Evolutionary conservation across 2,888 invertebrate genomes (phyloP), one percentile per base, ranked within the genome.

Genomic region (Caenorhabditis drosophilae): DNA sequence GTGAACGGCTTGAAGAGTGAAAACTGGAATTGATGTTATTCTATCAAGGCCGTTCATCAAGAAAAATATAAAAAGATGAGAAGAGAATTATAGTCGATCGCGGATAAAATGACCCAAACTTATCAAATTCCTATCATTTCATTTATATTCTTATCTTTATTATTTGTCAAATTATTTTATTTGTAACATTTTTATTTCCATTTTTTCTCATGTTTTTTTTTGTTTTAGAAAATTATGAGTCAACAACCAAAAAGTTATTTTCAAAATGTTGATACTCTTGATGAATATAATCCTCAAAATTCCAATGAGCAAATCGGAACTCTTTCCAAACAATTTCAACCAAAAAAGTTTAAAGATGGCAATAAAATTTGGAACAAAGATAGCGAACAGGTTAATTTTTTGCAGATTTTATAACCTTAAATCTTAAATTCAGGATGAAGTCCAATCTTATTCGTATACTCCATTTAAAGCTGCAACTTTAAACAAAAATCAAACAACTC

Each of bases 291-390:
- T 11, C 45, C 44, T 2, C n/a, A 26, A 11, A 9, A 11, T 11
- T n/a, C n/a, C n/a, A 48, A 48, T 18, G 54, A 60, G 16, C 41
- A 35, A 42, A 56, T 34, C 9, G 66, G 66, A 25, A 66, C 66
- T 12, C 49, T 66, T 15, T 56, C 66, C 22, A 66, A 66, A 45
- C 66, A 66, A 41, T 66, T 66, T 34, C 60, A 60, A 26, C 66
- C 66, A 12, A 60, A 56, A 40, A 66, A 66, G 27, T 56, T 48
- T 44, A 66, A 66, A 25, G 59, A 64, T 35, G 64, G 55, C 2
- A 48, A 38, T 1, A 64, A 59, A 23, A 25, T 64, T 45, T 64
- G 58, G 59, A 64, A 59, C 31, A 46, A 54, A 3, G 59, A 55
- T n/a, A 31, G n/a, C 1, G 59, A 57, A 27, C 49, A 57, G 25